Percentiles rank a stretch among this genome's conserved stretches.
phyloP scores from a whole-genome alignment of 2,797 vertebrate genomes.

The Aulostomus chinensis region DNA sequence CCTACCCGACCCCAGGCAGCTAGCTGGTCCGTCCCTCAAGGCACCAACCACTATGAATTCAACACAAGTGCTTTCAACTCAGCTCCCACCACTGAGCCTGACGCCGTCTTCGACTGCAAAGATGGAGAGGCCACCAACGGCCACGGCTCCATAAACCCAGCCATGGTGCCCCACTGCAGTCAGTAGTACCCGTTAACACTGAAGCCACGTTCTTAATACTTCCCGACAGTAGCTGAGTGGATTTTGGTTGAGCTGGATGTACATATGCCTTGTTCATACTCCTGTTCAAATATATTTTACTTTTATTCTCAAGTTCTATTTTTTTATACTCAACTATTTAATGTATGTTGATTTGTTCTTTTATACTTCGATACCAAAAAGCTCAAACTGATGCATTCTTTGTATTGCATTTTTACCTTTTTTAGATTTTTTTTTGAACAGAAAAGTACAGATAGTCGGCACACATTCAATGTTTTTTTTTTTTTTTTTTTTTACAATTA shows the following conservation, averaged over 20 bases:
- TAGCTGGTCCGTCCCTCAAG: slow-evolving; percentile 59
- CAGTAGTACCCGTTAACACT: slow-evolving; percentile 35
- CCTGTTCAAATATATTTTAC: slow-evolving; percentile 19
- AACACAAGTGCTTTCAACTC: slow-evolving; percentile 43
- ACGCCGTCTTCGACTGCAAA: slow-evolving; percentile 28
- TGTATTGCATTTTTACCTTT: slow-evolving; percentile 6
- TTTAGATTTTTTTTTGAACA: slow-evolving; percentile 6
- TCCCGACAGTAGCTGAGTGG: background rate
- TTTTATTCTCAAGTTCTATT: slow-evolving; percentile 39
- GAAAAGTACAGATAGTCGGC: slow-evolving; percentile 23
- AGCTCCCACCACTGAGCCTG: background rate
- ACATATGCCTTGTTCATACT: slow-evolving; percentile 40
- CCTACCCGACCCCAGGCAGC: slow-evolving; percentile 28
- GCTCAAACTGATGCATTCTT: slow-evolving; percentile 14
- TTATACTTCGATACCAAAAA: slow-evolving; percentile 24
- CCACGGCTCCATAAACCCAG: slow-evolving; percentile 17
- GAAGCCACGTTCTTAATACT: background rate
- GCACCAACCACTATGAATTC: slow-evolving; percentile 60
- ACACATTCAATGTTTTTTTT: slow-evolving; percentile 17
- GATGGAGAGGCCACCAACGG: slow-evolving; percentile 4
- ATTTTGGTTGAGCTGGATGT: slow-evolving; percentile 11
- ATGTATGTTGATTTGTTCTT: slow-evolving; percentile 50
- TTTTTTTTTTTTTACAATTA: slow-evolving; percentile 40
- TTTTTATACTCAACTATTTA: slow-evolving; percentile 74
- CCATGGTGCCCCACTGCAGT: slow-evolving; percentile 11